Conservation (phyloP, 1,140 invertebrate genomes). For the Leptinotarsa undecemlineata region DNA sequence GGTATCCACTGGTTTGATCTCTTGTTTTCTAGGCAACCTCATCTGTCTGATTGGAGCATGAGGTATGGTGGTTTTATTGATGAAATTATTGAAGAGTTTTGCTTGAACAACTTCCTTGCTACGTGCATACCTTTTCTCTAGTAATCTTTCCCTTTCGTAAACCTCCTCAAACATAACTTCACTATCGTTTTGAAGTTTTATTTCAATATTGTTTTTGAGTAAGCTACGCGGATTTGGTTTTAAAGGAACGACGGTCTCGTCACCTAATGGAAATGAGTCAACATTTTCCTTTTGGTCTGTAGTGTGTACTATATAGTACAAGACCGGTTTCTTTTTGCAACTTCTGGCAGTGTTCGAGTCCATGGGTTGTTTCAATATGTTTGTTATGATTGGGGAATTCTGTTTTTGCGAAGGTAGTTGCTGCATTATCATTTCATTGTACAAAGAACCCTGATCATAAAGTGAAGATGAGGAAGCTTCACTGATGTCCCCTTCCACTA, state of each 20-base stretch:
- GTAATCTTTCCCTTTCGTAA: slow-evolving; percentile 15
- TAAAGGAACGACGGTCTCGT: neutral
- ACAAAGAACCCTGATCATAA: neutral
- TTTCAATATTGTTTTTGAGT: slow-evolving; percentile 35
- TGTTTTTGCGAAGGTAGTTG: neutral
- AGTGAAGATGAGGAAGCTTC: neutral
- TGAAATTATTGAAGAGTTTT: slow-evolving; percentile 47
- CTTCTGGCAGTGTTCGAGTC: neutral
- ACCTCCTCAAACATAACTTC: neutral
- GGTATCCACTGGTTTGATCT: slow-evolving; percentile 47
- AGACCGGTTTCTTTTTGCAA: slow-evolving; percentile 27
- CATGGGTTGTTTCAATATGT: slow-evolving; percentile 36
- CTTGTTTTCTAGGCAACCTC: slow-evolving; percentile 49
- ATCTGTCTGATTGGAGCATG: slow-evolving; percentile 46
- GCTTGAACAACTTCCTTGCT: slow-evolving; percentile 48
- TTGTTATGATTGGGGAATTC: slow-evolving; percentile 15
- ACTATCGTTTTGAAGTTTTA: slow-evolving; percentile 3
- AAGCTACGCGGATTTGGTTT: slow-evolving; percentile 47
- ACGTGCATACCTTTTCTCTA: slow-evolving; percentile 43
- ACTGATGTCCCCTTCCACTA: slow-evolving; percentile 17
- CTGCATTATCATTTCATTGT: neutral
- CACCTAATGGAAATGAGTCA: slow-evolving; percentile 23
- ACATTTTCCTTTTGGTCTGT: slow-evolving; percentile 49
- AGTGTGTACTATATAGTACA: slow-evolving; percentile 42
- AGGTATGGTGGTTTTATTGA: slow-evolving; percentile 49